phyloP scores from a whole-genome alignment of 2,797 vertebrate genomes.

The Serranus cabrilla region DNA sequence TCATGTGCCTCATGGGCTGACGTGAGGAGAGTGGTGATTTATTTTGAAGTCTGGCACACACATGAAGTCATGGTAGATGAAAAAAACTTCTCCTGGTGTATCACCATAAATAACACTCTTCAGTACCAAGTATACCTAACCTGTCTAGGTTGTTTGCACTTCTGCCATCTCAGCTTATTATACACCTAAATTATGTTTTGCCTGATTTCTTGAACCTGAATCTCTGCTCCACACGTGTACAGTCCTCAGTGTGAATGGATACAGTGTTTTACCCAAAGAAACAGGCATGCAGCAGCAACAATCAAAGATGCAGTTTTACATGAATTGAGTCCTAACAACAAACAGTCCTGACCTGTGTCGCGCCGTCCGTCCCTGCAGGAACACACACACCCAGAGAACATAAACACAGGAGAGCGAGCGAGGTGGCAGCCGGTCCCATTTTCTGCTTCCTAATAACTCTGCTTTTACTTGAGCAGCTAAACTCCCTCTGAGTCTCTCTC shows the following conservation, averaged over 20 bases:
- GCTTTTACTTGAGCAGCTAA: slow-evolving; percentile 45
- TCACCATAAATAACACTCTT: slow-evolving; percentile 1
- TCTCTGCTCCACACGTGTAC: neutral
- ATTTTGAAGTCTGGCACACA: slow-evolving; percentile 7
- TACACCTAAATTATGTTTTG: neutral
- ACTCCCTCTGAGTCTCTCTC: slow-evolving; percentile 41
- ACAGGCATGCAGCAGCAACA: neutral
- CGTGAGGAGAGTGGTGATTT: slow-evolving; percentile 1
- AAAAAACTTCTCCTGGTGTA: slow-evolving; percentile 12
- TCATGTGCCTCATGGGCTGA: neutral
- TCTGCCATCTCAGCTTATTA: neutral
- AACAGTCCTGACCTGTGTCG: slow-evolving; percentile 74
- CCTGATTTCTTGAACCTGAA: neutral
- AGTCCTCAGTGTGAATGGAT: neutral
- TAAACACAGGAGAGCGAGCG: slow-evolving; percentile 76
- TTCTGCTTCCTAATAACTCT: slow-evolving; percentile 56
- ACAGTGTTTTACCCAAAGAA: neutral
- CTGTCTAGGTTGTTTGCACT: neutral
- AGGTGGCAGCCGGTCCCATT: slow-evolving; percentile 76
- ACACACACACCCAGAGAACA: slow-evolving; percentile 58
- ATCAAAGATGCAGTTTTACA: neutral
- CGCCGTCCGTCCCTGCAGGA: slow-evolving; percentile 44
- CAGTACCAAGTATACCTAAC: neutral
- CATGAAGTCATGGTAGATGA: neutral
- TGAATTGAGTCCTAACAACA: neutral